A percentile compares a stretch with the other conserved stretches of the same genome.
phyloP scores from a whole-genome alignment of 2,797 vertebrate genomes.

The Prunella strophiata region DNA sequence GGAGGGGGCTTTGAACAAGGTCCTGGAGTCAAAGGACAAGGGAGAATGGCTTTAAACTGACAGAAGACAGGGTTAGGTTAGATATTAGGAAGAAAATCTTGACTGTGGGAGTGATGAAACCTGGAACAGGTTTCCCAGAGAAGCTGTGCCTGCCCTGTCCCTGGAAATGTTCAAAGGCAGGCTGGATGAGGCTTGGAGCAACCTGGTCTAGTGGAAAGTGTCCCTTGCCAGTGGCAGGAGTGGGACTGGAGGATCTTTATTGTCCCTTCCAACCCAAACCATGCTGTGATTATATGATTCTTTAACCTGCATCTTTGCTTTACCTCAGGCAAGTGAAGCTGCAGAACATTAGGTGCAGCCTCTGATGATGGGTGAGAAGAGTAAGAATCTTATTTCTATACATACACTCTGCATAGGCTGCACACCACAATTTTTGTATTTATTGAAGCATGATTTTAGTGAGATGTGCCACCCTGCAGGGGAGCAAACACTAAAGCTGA shows the following conservation, averaged over 20 bases:
- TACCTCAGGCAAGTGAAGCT: neutral
- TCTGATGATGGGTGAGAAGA: neutral
- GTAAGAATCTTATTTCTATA: neutral
- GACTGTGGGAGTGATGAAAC: neutral
- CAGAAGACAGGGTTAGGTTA: neutral
- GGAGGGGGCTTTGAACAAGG: neutral
- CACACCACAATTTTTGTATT: neutral
- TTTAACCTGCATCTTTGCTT: neutral
- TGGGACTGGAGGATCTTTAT: neutral
- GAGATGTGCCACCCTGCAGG: neutral
- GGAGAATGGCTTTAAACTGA: neutral
- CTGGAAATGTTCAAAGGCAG: neutral
- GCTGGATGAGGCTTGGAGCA: neutral
- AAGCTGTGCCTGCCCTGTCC: neutral
- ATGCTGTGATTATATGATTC: too few species aligned
- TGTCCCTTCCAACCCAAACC: neutral
- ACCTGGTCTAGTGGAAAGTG: neutral
- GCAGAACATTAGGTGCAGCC: neutral
- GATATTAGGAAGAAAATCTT: neutral
- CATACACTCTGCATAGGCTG: too few species aligned
- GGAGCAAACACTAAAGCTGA: slow-evolving; percentile 7
- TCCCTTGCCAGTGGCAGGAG: neutral
- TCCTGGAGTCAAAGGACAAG: neutral
- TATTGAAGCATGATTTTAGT: neutral
- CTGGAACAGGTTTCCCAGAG: neutral